These are phyloP conservation scores for Cherax destructor DNA, from an alignment of 1,140 invertebrate genomes.

Conservation along the genomic window DNA sequence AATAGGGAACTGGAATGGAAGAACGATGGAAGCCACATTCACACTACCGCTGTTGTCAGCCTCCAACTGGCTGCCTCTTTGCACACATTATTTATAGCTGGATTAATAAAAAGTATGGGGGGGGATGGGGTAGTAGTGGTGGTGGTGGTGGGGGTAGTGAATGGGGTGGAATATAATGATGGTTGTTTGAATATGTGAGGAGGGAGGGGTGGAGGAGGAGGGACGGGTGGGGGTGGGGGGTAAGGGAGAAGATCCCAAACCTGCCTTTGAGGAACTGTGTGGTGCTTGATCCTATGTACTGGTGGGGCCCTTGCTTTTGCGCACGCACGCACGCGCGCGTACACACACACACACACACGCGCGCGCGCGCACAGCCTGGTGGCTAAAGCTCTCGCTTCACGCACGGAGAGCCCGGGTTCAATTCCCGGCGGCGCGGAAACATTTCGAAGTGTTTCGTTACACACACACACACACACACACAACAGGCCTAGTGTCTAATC, in stretches of 20 bases:
- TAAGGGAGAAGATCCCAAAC: constrained; percentile 20
- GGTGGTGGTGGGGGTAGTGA: constrained; percentile 17
- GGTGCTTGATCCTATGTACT: constrained; percentile 2
- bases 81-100: constrained; percentile 64
- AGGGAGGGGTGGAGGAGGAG: not conserved
- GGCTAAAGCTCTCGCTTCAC: too few species aligned
- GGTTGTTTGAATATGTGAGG: constrained; percentile 66
- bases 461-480: too few species aligned
- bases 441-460: too few species aligned
- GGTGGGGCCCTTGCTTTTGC: too few species aligned
- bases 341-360: too few species aligned
- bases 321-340: too few species aligned
- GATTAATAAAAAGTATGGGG: constrained; percentile 68
- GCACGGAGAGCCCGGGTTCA: too few species aligned
- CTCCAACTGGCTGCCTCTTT: constrained; percentile 43
- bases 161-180: constrained; percentile 65
- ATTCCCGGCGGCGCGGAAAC: too few species aligned
- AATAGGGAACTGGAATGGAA: not conserved
- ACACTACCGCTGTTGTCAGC: constrained; percentile 33
- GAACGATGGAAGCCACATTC: not conserved
- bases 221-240: not conserved
- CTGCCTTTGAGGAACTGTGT: constrained; percentile 38
- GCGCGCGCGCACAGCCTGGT: too few species aligned
- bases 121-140: not conserved
- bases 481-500: too few species aligned